These are phyloP conservation scores for Tadarida brasiliensis DNA, from an alignment of 2,797 vertebrate species.

Conservation along the genomic window DNA sequence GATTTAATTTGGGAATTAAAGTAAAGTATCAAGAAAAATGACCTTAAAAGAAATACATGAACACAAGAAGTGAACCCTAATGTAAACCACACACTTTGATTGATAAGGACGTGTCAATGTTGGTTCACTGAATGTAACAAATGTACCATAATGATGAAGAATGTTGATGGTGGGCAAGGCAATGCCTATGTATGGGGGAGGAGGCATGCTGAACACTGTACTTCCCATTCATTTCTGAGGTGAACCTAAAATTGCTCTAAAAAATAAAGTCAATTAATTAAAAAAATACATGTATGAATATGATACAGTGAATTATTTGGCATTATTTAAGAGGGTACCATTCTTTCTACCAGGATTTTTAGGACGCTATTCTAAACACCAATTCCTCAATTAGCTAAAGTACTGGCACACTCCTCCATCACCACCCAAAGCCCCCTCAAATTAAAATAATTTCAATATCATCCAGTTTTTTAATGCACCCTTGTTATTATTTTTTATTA, in stretches of 20 bases:
- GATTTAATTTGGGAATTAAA: background rate
- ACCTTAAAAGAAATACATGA: background rate
- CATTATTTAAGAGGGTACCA: background rate
- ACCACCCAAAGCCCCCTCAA: background rate
- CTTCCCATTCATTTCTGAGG: slow-evolving; percentile 4
- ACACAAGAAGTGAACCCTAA: background rate
- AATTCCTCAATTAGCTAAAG: slow-evolving; percentile 9
- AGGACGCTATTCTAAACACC: background rate
- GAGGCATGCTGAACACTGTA: background rate
- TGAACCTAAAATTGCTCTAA: slow-evolving; percentile 34
- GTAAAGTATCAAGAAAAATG: slow-evolving; percentile 2
- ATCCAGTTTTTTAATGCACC: slow-evolving; percentile 12
- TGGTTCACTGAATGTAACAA: background rate
- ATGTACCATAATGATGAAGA: background rate
- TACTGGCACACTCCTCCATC: background rate
- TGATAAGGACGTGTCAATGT: background rate
- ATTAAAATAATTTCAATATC: slow-evolving; percentile 45
- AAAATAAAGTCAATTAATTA: background rate
- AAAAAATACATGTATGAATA: slow-evolving; percentile 18
- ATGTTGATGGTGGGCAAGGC: background rate
- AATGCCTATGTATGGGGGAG: background rate
- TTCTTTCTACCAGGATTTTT: background rate
- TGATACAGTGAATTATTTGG: background rate
- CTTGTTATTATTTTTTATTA: slow-evolving; percentile 28
- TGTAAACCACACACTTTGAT: background rate